Conservation (phyloP, 2,797 vertebrate genomes). For the Delichon dasypus region DNA sequence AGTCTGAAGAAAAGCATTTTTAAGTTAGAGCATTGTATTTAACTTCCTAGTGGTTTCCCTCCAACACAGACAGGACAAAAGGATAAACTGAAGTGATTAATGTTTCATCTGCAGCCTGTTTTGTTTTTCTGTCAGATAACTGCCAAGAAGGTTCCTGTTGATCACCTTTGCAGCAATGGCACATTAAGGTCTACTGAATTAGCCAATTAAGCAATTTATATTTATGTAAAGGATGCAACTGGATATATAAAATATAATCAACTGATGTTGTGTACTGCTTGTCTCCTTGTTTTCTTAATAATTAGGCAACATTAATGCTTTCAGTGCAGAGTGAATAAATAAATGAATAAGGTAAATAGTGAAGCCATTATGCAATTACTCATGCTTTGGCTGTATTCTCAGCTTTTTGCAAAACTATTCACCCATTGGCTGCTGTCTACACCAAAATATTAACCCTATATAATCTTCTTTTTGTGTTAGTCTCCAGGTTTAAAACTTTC, state of each 20-base stretch:
- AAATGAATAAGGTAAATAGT: constrained; percentile 20
- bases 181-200: constrained; percentile 25
- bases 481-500: background rate
- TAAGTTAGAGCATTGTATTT: background rate
- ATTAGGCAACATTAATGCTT: constrained; percentile 17
- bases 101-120: background rate
- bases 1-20: background rate
- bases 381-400: background rate
- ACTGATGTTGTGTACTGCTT: background rate
- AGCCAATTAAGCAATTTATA: constrained; percentile 35
- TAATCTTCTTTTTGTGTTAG: background rate
- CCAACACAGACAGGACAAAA: background rate
- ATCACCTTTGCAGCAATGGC: constrained; percentile 31
- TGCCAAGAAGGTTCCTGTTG: constrained; percentile 21
- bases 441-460: background rate
- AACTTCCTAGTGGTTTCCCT: background rate
- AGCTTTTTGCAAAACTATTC: background rate
- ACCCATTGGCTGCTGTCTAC: background rate
- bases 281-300: constrained; percentile 19
- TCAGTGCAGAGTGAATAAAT: constrained; percentile 16
- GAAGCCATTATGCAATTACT: constrained; percentile 39
- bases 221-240: constrained; percentile 37
- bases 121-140: constrained; percentile 9
- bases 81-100: background rate
- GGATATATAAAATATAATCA: constrained; percentile 37